Conservation (phyloP, 2,888 invertebrate species). For the Nomada hirtipes region DNA sequence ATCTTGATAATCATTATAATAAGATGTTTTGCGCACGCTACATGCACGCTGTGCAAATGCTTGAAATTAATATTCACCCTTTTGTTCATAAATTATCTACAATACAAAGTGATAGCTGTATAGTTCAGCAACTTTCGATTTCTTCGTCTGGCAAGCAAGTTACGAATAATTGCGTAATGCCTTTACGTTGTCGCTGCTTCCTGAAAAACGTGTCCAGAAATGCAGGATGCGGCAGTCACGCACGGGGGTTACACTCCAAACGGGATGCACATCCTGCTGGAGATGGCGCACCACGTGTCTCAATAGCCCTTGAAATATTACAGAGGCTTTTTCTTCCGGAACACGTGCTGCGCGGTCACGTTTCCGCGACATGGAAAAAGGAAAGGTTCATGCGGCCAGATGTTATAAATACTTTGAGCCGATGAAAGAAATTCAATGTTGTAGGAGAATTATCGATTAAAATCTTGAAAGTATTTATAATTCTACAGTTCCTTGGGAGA, state of each 20-base stretch:
- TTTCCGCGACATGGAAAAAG: constrained; percentile 45
- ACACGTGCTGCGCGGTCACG: constrained; percentile 59
- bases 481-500: background rate
- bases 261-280: constrained; percentile 43
- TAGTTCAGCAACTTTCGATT: background rate
- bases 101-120: background rate
- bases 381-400: constrained; percentile 5
- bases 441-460: constrained; percentile 14
- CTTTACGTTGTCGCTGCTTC: constrained; percentile 13
- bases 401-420: constrained; percentile 44
- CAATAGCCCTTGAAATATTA: constrained; percentile 71
- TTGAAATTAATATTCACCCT: too few relatives aligned
- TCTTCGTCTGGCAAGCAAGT: background rate
- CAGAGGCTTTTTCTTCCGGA: constrained; percentile 50
- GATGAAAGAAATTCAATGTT: constrained; percentile 14
- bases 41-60: too few relatives aligned
- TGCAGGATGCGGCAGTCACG: constrained; percentile 37
- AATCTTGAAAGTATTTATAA: background rate
- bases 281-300: constrained; percentile 56
- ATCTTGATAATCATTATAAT: too few relatives aligned
- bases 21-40: too few relatives aligned
- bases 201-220: constrained; percentile 25
- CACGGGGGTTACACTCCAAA: constrained; percentile 46
- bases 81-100: too few relatives aligned
- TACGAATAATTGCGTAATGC: background rate